Evolutionary conservation across 1,140 invertebrate genomes (phyloP).

Genomic region (Planococcus citri): DNA sequence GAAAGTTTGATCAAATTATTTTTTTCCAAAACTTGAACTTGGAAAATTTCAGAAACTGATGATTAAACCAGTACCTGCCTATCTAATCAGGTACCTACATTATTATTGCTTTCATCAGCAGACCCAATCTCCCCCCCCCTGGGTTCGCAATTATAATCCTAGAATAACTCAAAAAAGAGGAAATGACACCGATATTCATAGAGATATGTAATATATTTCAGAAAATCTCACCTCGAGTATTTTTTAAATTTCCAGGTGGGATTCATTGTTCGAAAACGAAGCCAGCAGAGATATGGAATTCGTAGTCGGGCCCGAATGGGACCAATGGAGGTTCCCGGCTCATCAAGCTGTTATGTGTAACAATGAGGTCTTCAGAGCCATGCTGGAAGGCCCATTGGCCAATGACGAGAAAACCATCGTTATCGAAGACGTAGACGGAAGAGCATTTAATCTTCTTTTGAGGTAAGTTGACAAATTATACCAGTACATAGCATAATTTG

Average conservation of each 20-base stretch:
- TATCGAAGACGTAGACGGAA: slow-evolving; percentile 47
- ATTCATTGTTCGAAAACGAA: slow-evolving; percentile 41
- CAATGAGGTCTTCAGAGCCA: slow-evolving; percentile 47
- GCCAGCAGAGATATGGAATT: slow-evolving; percentile 51
- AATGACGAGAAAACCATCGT: slow-evolving; percentile 32
- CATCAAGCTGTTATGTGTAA: slow-evolving; percentile 47
- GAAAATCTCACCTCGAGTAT: not conserved
- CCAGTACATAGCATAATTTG: slow-evolving; percentile 19
- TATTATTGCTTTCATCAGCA: too few relatives aligned
- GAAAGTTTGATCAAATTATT: too few relatives aligned
- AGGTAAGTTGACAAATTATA: slow-evolving; percentile 34
- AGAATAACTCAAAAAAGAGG: too few relatives aligned
- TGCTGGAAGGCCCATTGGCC: slow-evolving; percentile 41
- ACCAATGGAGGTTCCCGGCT: slow-evolving; percentile 51
- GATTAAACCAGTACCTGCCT: too few relatives aligned
- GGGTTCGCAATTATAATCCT: too few relatives aligned
- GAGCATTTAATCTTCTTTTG: slow-evolving; percentile 53
- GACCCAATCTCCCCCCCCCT: too few relatives aligned
- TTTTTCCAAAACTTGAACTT: too few relatives aligned
- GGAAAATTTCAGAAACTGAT: too few relatives aligned
- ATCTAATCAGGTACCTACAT: too few relatives aligned
- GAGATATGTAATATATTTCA: too few relatives aligned
- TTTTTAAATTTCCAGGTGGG: slow-evolving; percentile 30
- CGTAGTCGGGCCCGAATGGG: slow-evolving; percentile 45
- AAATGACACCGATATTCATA: too few relatives aligned